A percentile compares a stretch with the other conserved stretches of the same genome.
phyloP scores from a whole-genome alignment of 2,888 invertebrate genomes.

The Smittia aterrima region DNA sequence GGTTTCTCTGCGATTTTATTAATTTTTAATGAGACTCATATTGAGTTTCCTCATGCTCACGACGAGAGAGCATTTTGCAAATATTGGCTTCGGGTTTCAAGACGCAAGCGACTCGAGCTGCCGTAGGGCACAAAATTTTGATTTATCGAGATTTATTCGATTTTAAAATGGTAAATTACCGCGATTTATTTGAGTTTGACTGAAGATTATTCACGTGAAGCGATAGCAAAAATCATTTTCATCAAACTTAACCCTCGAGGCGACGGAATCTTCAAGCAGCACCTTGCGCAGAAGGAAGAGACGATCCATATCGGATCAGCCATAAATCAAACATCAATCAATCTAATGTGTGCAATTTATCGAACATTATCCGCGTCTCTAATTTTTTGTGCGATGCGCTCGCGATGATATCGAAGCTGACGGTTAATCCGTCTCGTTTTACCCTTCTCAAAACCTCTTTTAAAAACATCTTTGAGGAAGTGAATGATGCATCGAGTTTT shows the following conservation, averaged over 20 bases:
- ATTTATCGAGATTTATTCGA: neutral
- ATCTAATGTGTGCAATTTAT: slow-evolving; percentile 36
- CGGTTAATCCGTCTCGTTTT: neutral
- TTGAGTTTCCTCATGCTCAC: neutral
- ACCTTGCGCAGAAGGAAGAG: slow-evolving; percentile 18
- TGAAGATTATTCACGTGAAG: neutral
- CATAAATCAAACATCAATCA: slow-evolving; percentile 41
- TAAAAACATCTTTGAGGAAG: slow-evolving; percentile 29
- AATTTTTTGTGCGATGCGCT: slow-evolving; percentile 4
- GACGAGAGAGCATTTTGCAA: too few species aligned
- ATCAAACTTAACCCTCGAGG: neutral
- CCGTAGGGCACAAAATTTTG: too few species aligned
- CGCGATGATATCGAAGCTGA: neutral
- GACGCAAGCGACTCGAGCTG: too few species aligned
- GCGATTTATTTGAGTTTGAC: neutral
- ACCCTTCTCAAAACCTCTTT: neutral
- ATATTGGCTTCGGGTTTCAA: too few species aligned
- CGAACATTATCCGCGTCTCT: slow-evolving; percentile 12
- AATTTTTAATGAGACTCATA: neutral
- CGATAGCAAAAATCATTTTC: neutral
- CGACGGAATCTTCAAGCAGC: neutral
- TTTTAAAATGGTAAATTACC: neutral
- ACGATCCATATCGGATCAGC: slow-evolving; percentile 23
- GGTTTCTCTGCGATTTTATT: neutral
- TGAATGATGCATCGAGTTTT: neutral